Evolutionary conservation across 2,888 invertebrate species (phyloP).

Genomic region (Bellardia pandia): DNA sequence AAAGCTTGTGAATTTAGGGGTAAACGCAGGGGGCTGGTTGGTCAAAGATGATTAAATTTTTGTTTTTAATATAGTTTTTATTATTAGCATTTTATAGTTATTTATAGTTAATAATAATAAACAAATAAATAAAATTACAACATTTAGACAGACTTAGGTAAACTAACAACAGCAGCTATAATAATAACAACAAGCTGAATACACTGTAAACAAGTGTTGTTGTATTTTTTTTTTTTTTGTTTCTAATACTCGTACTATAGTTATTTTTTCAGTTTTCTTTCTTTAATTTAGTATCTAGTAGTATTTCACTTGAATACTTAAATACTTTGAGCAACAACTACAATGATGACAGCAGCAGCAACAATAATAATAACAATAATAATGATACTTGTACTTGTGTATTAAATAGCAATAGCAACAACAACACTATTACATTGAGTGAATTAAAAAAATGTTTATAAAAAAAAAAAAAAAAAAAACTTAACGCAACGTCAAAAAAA

Average conservation of each 20-base stretch:
- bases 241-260: slow-evolving; percentile 31
- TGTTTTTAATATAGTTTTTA: neutral
- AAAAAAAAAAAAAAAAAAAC: slow-evolving; percentile 62
- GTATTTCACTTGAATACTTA: slow-evolving; percentile 61
- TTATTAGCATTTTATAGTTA: neutral
- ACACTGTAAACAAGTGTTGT: slow-evolving; percentile 32
- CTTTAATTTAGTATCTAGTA: slow-evolving; percentile 24
- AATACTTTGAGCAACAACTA: slow-evolving; percentile 34
- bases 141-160: slow-evolving; percentile 39
- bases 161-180: slow-evolving; percentile 2
- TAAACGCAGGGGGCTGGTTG: neutral
- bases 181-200: slow-evolving; percentile 25
- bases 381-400: slow-evolving; percentile 48
- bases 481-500: slow-evolving; percentile 79
- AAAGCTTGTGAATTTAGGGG: neutral
- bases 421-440: slow-evolving; percentile 55
- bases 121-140: slow-evolving; percentile 49
- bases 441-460: slow-evolving; percentile 48
- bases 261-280: slow-evolving; percentile 11
- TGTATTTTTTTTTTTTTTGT: slow-evolving; percentile 12
- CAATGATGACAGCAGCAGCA: slow-evolving; percentile 7
- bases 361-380: slow-evolving; percentile 28
- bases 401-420: slow-evolving; percentile 52
- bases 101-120: slow-evolving; percentile 21
- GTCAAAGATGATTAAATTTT: neutral